Evolutionary conservation across 2,797 vertebrate species (phyloP), one percentile per base, ranked within the genome.

Genomic region (Phoxinus dragarum): DNA sequence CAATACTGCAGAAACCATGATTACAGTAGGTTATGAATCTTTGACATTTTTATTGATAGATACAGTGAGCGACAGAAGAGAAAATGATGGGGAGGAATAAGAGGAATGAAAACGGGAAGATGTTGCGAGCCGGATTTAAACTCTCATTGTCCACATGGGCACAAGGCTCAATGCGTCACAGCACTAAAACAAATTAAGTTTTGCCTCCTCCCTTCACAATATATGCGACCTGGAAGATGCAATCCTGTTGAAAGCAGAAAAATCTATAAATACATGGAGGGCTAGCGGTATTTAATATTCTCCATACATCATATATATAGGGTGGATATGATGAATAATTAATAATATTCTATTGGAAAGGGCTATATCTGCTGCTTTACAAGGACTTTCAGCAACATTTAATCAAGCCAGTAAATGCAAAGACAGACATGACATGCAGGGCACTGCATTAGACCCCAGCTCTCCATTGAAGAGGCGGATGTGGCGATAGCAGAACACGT

Each of bases 311-410:
- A 84, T 79, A 88, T 79, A 88, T 67, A 77, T 80, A 86, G 79
- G 88, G 88, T 64, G 76, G 86, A 27, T 10, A 76, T 73, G 77
- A 91, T 94, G 88, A 93, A 94, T 94, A 87, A 94, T 95, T 93
- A 90, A 94, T 11, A 56, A 42, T 17, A 82, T 82, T 69, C 84
- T 81, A 91, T 86, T 75, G 64, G 87, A 86, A 75, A 71, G 79
- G 64, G 69, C 44, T 82, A 40, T 81, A 83, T 88, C 71, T 36
- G 91, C 90, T 92, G 92, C 91, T 91, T 91, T 91, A 85, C 87
- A 89, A 89, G 91, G 88, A 89, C 79, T 91, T 89, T 44, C 66
- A 38, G 77, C 71, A 86, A 68, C 52, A 38, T 86, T 84, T 87
- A 49, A 87, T 89, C 72, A 84, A 84, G 69, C 23, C n/a, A 42